Conservation (phyloP, 2,797 vertebrate species). For the Melanotaenia parkinsoni region DNA sequence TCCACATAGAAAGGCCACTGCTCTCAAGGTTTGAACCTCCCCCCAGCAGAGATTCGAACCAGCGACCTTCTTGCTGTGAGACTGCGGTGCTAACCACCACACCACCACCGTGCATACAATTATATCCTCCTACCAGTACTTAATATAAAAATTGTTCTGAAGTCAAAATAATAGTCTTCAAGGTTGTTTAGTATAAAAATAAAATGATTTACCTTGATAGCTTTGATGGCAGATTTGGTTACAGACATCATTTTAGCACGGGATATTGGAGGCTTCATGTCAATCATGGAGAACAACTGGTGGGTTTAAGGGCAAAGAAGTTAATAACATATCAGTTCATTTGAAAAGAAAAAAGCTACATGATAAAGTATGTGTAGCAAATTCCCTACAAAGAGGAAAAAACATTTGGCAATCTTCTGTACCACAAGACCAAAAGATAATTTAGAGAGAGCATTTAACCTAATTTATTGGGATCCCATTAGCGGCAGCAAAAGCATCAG, state of each 20-base stretch:
- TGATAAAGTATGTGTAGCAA: neutral
- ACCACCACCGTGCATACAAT: too few relatives aligned
- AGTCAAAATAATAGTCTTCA: neutral
- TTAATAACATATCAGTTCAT: neutral
- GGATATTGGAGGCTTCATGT: slow-evolving; percentile 98
- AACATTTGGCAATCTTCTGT: too few relatives aligned
- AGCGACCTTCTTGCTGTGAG: too few relatives aligned
- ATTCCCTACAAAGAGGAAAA: too few relatives aligned
- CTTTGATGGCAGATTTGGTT: slow-evolving; percentile 98
- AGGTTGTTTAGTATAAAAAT: neutral
- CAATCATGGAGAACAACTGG: slow-evolving; percentile 96
- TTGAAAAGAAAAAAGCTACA: neutral
- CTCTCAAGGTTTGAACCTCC: too few relatives aligned
- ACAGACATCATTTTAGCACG: slow-evolving; percentile 99
- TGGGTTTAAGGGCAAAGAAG: neutral
- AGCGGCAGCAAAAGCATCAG: too few relatives aligned
- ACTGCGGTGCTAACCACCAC: too few relatives aligned
- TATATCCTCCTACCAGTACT: neutral
- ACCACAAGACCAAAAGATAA: too few relatives aligned
- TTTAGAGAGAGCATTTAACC: too few relatives aligned
- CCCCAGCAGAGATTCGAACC: too few relatives aligned
- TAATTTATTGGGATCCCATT: too few relatives aligned
- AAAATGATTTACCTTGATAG: slow-evolving; percentile 90
- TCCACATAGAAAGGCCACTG: too few relatives aligned
- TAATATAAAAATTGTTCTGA: neutral